phyloP scores from a whole-genome alignment of 2,797 vertebrate species.

The Premnoplex brunnescens region DNA sequence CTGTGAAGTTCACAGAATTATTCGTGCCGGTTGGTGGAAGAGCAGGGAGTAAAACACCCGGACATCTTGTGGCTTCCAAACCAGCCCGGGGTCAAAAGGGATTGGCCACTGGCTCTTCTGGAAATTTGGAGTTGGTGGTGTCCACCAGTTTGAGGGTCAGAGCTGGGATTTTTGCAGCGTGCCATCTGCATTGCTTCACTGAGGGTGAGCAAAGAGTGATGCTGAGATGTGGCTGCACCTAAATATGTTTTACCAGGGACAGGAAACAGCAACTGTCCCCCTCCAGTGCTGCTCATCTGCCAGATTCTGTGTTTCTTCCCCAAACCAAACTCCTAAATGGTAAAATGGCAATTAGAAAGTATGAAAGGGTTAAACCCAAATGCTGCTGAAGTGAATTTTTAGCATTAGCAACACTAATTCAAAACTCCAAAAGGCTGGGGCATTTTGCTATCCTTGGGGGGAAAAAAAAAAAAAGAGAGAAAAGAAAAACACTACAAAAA shows the following conservation, averaged over 20 bases:
- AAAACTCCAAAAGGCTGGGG: neutral
- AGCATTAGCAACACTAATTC: slow-evolving; percentile 39
- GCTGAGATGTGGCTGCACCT: neutral
- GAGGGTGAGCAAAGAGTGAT: neutral
- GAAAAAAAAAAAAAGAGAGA: neutral
- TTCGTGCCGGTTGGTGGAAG: slow-evolving; percentile 19
- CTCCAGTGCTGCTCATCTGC: neutral
- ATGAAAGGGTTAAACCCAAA: neutral
- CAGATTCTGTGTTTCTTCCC: neutral
- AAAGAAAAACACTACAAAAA: neutral
- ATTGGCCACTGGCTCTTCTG: neutral
- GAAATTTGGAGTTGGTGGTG: neutral
- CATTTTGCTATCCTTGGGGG: neutral
- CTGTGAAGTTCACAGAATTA: slow-evolving; percentile 68
- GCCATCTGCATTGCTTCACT: neutral
- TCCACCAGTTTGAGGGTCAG: neutral
- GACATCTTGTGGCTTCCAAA: slow-evolving; percentile 18
- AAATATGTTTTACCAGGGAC: neutral
- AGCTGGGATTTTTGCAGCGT: neutral
- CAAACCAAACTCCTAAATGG: neutral
- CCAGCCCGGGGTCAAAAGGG: neutral
- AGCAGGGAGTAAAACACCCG: neutral
- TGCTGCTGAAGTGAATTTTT: neutral
- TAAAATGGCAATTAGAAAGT: neutral
- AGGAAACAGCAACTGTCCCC: neutral